A percentile compares a stretch with the other conserved stretches of the same genome.
Conservation (phyloP, 2,888 invertebrate genomes). For the Leptothorax acervorum region DNA sequence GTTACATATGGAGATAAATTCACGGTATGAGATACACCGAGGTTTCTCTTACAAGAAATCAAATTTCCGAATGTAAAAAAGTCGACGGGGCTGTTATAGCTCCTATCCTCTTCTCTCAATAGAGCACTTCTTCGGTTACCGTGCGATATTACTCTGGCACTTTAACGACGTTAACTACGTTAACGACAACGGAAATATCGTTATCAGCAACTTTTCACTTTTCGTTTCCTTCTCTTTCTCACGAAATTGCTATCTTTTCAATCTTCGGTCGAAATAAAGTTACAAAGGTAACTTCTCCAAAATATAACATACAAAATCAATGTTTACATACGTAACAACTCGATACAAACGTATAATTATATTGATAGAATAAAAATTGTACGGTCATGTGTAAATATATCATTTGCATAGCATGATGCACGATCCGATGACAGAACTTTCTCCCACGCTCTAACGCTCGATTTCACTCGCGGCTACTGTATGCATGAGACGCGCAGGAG, state of each 20-base stretch:
- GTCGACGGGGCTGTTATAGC: neutral
- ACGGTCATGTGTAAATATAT: neutral
- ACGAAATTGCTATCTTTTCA: neutral
- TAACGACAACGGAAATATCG: neutral
- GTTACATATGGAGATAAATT: slow-evolving; percentile 33
- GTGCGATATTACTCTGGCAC: neutral
- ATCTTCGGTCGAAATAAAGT: neutral
- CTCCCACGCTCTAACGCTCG: slow-evolving; percentile 15
- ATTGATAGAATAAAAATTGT: neutral
- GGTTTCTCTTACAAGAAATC: neutral
- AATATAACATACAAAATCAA: neutral
- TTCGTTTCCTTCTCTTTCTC: neutral
- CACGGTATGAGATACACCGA: neutral
- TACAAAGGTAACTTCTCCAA: neutral
- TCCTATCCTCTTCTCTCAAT: neutral
- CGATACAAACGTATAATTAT: neutral
- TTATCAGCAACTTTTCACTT: neutral
- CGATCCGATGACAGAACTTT: slow-evolving; percentile 10
- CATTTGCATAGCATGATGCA: neutral
- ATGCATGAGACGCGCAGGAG: slow-evolving; percentile 11
- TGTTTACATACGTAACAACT: neutral
- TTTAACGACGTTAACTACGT: neutral
- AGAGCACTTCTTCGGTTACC: neutral
- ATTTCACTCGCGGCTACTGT: slow-evolving; percentile 31
- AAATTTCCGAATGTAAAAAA: slow-evolving; percentile 7